Evolutionary conservation across 2,888 invertebrate species (phyloP), one percentile per base, ranked within the genome.

Genomic region (Folsomia candida): DNA sequence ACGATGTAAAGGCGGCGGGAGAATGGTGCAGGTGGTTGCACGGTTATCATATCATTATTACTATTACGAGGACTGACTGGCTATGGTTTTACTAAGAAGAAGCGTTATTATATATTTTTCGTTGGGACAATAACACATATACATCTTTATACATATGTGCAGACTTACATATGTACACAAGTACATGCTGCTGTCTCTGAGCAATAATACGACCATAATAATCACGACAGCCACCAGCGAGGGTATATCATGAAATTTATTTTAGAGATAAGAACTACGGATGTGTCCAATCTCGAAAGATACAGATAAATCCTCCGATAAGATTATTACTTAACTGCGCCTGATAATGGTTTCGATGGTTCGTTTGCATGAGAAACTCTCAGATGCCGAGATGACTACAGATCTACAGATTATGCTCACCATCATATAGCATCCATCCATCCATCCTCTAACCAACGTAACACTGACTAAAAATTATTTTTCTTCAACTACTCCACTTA

Each of bases 181-280:
- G n/a, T n/a, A n/a, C n/a, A n/a, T n/a, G n/a, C n/a, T n/a, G n/a
- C n/a, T n/a, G n/a, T 54, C n/a, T 14, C 11, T 6, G 22, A 4
- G 54, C 54, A 6, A 54, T 54, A 6, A 54, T 54, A 54, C 20
- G n/a, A 54, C n/a, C 54, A 54, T 20, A 54, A n/a, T 6, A 6
- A 54, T 14, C 54, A 54, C 54, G 20, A 22, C 20, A 54, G 54
- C 37, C 14, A 14, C 4, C 14, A 28, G 61, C 18, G 11, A n/a
- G n/a, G n/a, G 28, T 61, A 26, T 27, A 28, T 20, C 28, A 27
- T 61, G 61, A 60, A 26, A 27, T n/a, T 28, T 20, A 60, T 29
- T 61, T 26, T 25, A 22, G 59, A 25, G 61, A 61, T 61, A 61
- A 61, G 27, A 28, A 18, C n/a, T 11, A 61, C 61, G 61, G 61